phyloP scores from a whole-genome alignment of 1,140 invertebrate species.

The Himalopsyche phryganea region DNA sequence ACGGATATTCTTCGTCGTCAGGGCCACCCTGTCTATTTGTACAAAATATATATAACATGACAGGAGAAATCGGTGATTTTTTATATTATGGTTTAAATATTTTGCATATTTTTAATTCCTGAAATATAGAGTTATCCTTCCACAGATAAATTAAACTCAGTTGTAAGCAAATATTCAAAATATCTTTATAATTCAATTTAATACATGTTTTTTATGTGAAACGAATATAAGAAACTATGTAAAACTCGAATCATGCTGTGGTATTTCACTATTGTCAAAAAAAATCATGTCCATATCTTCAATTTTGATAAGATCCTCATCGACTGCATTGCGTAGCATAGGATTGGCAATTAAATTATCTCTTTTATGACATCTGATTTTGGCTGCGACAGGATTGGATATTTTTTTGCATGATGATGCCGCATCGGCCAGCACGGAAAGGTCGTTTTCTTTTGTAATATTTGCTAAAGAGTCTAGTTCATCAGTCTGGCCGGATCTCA shows the following conservation, averaged over 20 bases:
- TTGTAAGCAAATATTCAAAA: no score
- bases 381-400: not conserved
- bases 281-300: conserved; percentile 14
- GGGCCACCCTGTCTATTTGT: no score
- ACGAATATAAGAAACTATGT: no score
- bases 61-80: no score
- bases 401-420: conserved; percentile 30
- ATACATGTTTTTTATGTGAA: no score
- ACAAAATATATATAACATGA: no score
- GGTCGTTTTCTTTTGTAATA: conserved; percentile 22
- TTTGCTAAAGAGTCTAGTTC: not conserved
- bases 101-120: no score
- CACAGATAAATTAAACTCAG: no score
- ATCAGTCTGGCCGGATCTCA: conserved; percentile 2
- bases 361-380: not conserved
- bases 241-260: not conserved
- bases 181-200: no score
- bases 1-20: no score
- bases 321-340: not conserved
- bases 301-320: conserved; percentile 2
- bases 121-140: no score
- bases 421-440: conserved; percentile 31
- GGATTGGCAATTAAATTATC: conserved; percentile 23
- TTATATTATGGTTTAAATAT: no score
- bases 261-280: conserved; percentile 8